These are phyloP conservation scores for Pogona vitticeps DNA, from an alignment of 2,113 vertebrate species.

Conservation along the genomic window DNA sequence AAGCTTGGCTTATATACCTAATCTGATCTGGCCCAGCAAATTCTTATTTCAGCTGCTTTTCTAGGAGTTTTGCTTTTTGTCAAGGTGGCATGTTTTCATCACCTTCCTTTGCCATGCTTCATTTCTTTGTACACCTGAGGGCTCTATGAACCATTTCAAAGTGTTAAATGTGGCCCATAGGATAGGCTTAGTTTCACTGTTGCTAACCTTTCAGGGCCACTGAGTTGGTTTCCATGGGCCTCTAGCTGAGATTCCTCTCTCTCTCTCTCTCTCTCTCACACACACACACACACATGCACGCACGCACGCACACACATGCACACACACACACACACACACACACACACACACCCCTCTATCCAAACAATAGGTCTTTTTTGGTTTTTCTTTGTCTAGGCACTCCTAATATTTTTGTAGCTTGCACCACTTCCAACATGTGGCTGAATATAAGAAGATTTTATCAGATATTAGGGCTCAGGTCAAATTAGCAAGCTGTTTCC, in stretches of 20 bases:
- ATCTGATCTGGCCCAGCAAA: not conserved
- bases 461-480: not conserved
- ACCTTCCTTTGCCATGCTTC: not conserved
- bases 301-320: too few relatives aligned
- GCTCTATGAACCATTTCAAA: not conserved
- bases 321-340: too few relatives aligned
- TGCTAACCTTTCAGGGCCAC: not conserved
- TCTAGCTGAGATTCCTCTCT: not conserved
- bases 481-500: not conserved
- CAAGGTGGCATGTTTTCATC: not conserved
- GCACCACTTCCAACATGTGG: not conserved
- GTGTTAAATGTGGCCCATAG: not conserved
- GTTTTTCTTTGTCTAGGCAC: not conserved
- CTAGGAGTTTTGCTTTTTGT: not conserved
- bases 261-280: too few relatives aligned
- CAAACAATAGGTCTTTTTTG: too few relatives aligned
- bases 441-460: not conserved
- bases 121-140: constrained; percentile 9
- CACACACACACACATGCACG: too few relatives aligned
- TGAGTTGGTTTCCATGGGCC: not conserved
- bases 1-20: not conserved
- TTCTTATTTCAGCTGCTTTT: not conserved
- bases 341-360: too few relatives aligned
- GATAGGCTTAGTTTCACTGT: not conserved
- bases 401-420: not conserved